Base-by-base conservation (phyloP, 2,888 invertebrate genomes). In the Coelopa pilipes region DNA sequence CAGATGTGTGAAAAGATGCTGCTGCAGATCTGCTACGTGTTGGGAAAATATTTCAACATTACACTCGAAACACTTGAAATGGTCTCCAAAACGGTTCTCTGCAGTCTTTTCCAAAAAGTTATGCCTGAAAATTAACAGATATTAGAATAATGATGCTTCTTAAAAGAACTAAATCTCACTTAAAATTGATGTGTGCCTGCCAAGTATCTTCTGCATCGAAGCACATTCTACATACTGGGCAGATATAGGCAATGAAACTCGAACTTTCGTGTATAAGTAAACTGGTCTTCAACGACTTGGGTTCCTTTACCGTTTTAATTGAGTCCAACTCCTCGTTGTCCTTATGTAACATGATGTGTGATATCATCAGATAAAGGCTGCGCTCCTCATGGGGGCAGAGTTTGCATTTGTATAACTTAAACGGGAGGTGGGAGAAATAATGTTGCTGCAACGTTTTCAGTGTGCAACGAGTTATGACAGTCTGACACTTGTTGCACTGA, bases 111-210 rank as follows among this genome's bases (percentile, higher is more conserved):
- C 71, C 47, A 75, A 21, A 53, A 75, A 75, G 49, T 75, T 74
- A 49, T 75, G 75, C 45, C 75, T 75, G 7, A 9, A 17, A 17
- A 11, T 2, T 4, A 11, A 57, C 9, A 57, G 15, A 13, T 21
- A 21, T 15, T 62, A 13, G 49, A 49, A 66, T 66, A 46, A 13
- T 17, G 19, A 19, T 49, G 24, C 53, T 70, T 70, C 13, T 47
- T 21, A 24, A 5, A 24, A 2, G 15, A 62, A 46, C 10, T 9
- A 47, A 11, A 21, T 17, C 60, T 47, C 19, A 75, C 75, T 71
- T 68, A 49, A 75, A 75, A 69, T 75, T 75, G n/a, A 75, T 75
- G 24, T 75, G 75, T 15, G 71, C 75, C 47, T 75, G 75, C 75
- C 75, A 75, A 5, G 24, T 50, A 59, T 74, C 74, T 34, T 73